Conservation (phyloP, 2,797 vertebrate species). For the Rhynchonycteris naso region DNA sequence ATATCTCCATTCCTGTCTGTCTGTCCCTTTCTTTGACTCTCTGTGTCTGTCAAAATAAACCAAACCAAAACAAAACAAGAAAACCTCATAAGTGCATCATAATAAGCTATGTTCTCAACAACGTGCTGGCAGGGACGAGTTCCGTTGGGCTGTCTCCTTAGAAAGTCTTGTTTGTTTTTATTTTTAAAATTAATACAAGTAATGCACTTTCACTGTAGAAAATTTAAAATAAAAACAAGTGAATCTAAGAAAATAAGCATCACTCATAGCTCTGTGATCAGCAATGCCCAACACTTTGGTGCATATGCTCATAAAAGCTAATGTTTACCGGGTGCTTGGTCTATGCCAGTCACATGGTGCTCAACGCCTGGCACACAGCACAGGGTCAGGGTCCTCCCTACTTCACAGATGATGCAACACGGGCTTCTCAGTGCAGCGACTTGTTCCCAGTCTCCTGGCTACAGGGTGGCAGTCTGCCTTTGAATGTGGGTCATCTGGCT, state of each 20-base stretch:
- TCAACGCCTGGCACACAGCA: rapidly evolving
- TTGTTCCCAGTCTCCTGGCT: not conserved
- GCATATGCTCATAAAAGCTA: not conserved
- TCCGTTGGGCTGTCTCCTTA: not conserved
- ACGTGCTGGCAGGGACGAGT: not conserved
- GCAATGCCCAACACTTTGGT: too few relatives aligned
- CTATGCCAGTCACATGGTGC: not conserved
- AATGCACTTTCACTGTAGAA: not conserved
- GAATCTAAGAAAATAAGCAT: not conserved
- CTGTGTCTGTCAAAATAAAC: too few relatives aligned
- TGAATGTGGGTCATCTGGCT: too few relatives aligned
- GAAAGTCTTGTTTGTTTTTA: not conserved
- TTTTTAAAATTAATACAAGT: conserved; percentile 12
- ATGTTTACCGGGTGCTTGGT: rapidly evolving
- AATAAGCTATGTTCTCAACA: not conserved
- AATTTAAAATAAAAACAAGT: not conserved
- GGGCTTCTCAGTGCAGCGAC: not conserved
- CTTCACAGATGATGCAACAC: too few relatives aligned
- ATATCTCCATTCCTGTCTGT: too few relatives aligned
- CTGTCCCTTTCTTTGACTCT: too few relatives aligned
- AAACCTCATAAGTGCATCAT: not conserved
- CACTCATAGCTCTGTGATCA: not conserved
- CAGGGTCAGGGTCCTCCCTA: rapidly evolving
- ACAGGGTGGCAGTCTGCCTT: not conserved
- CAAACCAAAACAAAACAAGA: too few relatives aligned